phyloP scores from a whole-genome alignment of 2,797 vertebrate species.

The Adrianichthys oophorus region DNA sequence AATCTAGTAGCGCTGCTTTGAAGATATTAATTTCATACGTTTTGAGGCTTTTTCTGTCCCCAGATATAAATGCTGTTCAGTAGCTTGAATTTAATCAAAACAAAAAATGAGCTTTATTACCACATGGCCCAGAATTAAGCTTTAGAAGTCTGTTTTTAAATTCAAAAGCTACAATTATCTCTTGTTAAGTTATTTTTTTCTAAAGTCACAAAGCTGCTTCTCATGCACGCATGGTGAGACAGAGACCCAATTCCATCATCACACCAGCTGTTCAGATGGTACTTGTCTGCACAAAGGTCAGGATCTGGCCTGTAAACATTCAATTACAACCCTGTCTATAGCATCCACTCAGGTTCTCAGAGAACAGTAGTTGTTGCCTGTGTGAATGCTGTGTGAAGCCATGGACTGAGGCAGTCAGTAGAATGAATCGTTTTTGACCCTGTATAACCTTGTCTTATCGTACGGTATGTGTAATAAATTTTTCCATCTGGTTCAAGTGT shows the following conservation, averaged over 20 bases:
- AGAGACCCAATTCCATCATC: slow-evolving; percentile 16
- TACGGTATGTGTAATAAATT: slow-evolving; percentile 9
- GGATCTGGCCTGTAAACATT: slow-evolving; percentile 21
- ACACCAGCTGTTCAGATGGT: slow-evolving; percentile 12
- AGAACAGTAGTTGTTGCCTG: slow-evolving; percentile 31
- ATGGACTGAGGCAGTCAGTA: not conserved
- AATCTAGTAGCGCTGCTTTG: slow-evolving; percentile 39
- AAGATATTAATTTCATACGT: slow-evolving; percentile 31
- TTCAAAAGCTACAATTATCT: slow-evolving; percentile 26
- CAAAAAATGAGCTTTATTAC: slow-evolving; percentile 35
- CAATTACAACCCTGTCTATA: slow-evolving; percentile 31
- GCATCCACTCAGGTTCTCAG: slow-evolving; percentile 18
- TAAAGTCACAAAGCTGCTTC: slow-evolving; percentile 8
- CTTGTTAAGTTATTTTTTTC: not conserved
- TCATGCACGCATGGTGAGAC: slow-evolving; percentile 2
- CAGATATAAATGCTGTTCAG: slow-evolving; percentile 29
- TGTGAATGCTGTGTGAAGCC: slow-evolving; percentile 10
- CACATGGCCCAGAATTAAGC: slow-evolving; percentile 25
- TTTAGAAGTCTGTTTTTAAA: slow-evolving; percentile 14
- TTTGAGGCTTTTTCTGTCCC: slow-evolving; percentile 24
- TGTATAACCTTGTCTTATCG: slow-evolving; percentile 16
- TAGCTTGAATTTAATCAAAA: slow-evolving; percentile 51
- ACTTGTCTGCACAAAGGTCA: slow-evolving; percentile 19
- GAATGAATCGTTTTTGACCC: slow-evolving; percentile 26
- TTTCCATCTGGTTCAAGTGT: not conserved